Base-by-base conservation (phyloP, 1,140 invertebrate species). In the Oppia nitens region DNA sequence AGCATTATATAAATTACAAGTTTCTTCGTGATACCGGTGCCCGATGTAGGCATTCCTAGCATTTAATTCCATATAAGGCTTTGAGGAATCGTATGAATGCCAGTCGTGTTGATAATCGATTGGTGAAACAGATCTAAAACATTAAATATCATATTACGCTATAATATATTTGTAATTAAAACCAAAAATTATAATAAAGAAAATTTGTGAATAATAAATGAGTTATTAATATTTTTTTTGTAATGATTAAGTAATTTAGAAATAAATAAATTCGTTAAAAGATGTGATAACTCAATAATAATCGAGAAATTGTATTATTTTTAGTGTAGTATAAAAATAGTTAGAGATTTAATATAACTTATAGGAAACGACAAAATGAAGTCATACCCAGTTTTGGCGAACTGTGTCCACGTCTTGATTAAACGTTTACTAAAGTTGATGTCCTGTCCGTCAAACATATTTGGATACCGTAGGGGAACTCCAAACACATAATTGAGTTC, bases 401-500 rank as follows among this genome's bases (percentile, higher is more conserved):
- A 96, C 70, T 93, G 92, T 0, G 85, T 83, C 90, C 90, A 96
- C 71, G 92, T 93, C 65, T 81, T 79, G 88, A 96, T 94, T 68
- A 96, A 84, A 56, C 82, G 77, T 66, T 79, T 80, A 60, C 85
- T 86, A 25, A 96, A 78, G 48, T 83, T 77, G 9, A 84, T 74
- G 72, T 95, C 92, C 60, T 83, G 79, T 1, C 77, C 72, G 2
- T 80, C 82, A 71, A 90, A 95, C 48, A 78, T 79, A 65, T 83
- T 84, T 11, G 78, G 74, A 0, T 82, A 78, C 68, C 91, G 84
- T 4, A 94, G 74, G 0, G 90, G 88, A 67, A 92, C 85, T n/a
- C 93, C 92, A 70, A 95, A 95, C 21, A 94, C 79, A 71, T 89
- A 97, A 67, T 81, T 85, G 61, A 98, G 93, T 72, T 97, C 93